Percentiles rank a stretch among this genome's conserved stretches.
These are phyloP conservation scores for Carettochelys insculpta DNA, from an alignment of 2,113 vertebrate genomes.

Conservation along the genomic window DNA sequence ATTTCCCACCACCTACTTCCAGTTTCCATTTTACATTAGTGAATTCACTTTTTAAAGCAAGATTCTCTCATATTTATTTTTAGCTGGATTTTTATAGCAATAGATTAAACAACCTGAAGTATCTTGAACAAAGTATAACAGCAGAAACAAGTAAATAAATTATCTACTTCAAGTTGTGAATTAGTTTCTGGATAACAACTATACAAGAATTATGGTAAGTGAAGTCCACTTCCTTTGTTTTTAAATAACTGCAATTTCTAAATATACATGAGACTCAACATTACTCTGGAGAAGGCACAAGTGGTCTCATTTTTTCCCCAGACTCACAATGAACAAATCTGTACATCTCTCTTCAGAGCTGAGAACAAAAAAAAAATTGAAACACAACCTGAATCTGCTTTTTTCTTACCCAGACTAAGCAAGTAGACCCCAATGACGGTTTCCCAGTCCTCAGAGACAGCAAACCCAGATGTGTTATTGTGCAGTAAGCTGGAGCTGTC, in stretches of 20 bases:
- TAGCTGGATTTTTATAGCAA: not conserved
- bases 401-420: constrained; percentile 18
- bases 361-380: not conserved
- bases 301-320: not conserved
- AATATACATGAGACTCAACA: not conserved
- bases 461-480: not conserved
- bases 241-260: not conserved
- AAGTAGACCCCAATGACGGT: constrained; percentile 6
- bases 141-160: not conserved
- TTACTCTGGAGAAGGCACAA: not conserved
- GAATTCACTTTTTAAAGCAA: not conserved
- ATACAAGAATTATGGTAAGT: not conserved
- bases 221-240: not conserved
- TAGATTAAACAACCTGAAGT: not conserved
- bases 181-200: not conserved
- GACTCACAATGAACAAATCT: not conserved
- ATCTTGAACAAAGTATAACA: not conserved
- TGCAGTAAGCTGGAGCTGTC: not conserved
- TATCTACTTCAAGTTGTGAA: not conserved
- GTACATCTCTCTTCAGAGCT: not conserved
- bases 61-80: not conserved
- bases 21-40: not conserved
- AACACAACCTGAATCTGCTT: not conserved
- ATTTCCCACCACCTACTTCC: not conserved
- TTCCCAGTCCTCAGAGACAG: not conserved